A percentile compares a stretch with the other conserved stretches of the same genome.
Conservation (phyloP, 2,113 vertebrate species). For the Hypocryptadius cinnamomeus region DNA sequence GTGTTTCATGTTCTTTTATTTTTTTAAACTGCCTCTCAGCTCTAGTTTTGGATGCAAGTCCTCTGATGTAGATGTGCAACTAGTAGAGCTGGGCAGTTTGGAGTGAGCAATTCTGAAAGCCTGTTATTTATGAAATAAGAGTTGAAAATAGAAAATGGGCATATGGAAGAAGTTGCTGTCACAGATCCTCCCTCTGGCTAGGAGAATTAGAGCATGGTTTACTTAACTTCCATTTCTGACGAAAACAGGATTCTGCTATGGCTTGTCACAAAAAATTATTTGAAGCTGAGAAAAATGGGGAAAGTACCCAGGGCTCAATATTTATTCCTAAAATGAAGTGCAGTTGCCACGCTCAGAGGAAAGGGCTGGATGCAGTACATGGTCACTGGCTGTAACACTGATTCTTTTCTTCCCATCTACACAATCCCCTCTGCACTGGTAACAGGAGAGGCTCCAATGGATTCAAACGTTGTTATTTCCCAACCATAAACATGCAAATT, state of each 20-base stretch:
- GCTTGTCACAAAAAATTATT: constrained; percentile 35
- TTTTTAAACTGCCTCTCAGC: background rate
- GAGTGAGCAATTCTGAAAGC: background rate
- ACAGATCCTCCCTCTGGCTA: constrained; percentile 1
- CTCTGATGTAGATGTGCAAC: background rate
- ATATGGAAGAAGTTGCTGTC: constrained; percentile 26
- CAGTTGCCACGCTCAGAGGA: background rate
- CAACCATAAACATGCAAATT: constrained; percentile 27
- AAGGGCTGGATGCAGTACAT: background rate
- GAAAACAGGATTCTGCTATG: background rate
- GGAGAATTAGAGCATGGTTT: background rate
- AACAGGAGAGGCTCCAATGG: background rate
- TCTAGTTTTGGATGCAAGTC: background rate
- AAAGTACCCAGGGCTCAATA: background rate
- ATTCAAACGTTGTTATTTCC: background rate
- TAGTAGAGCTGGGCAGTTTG: background rate
- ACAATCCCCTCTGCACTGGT: background rate
- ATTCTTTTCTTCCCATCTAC: background rate
- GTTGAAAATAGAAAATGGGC: constrained; percentile 23
- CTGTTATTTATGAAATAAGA: background rate
- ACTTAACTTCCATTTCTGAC: background rate
- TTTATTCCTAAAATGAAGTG: background rate
- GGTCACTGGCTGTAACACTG: background rate
- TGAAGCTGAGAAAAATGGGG: background rate
- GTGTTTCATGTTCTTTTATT: background rate